Base-by-base conservation (phyloP, 2,797 vertebrate species). In the Micropoecilia bifurca region DNA sequence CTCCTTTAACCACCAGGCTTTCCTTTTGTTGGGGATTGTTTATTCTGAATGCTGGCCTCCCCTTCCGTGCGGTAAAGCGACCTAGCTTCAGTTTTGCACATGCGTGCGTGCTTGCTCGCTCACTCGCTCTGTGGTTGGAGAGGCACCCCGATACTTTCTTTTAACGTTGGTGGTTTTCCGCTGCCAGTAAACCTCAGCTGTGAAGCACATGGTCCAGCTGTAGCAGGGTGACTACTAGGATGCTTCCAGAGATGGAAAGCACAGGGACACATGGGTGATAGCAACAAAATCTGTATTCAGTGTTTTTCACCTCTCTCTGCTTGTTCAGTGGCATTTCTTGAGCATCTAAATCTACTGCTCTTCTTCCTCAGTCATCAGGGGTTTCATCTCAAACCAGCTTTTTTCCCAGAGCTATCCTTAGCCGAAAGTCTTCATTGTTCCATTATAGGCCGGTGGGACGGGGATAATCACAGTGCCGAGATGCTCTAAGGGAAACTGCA, bases 131-230 rank as follows among this genome's bases (percentile, higher is more conserved):
- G 86, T 12, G 89, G 88, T 86, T n/a, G 46, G 78, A 85, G 87
- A 88, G 90, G 85, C 83, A 91, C 86, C 78, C 80, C 75, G 76
- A 79, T 88, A 83, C 90, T 90, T 88, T 87, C 82, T 83, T 77
- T 77, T 20, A 41, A 83, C 90, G 92, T 83, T 83, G 79, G 91
- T 93, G 93, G 79, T 91, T 92, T 83, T 63, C 83, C 79, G 69
- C 45, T 90, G 86, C 91, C 90, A 90, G 90, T 91, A 90, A 95
- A 90, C 84, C 84, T 85, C 91, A 93, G 91, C 91, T 93, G 92
- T 73, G 88, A 74, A 81, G 75, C 94, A 93, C 90, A 91, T 91
- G 93, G 88, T 87, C 87, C 87, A 80, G 85, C 87, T 90, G 85
- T 30, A 43, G 81, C 33, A 50, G 87, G 91, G 92, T 95, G 89